Conservation (phyloP, 2,888 invertebrate species). For the Spilarctia lutea region DNA sequence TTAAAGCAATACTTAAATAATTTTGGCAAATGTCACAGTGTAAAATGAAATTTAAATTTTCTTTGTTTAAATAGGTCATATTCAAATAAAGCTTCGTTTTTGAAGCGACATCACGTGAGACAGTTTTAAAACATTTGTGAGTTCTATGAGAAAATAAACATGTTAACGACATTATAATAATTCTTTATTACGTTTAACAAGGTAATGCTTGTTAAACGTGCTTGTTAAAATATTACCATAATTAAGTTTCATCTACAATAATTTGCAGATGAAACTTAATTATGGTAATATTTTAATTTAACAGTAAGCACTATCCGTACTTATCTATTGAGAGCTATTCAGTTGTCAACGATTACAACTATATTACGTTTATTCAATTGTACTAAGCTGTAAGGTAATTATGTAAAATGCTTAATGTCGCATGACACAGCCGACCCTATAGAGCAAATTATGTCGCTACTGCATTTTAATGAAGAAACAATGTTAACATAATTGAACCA, state of each 20-base stretch:
- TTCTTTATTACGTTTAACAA: not conserved
- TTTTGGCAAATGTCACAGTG: not conserved
- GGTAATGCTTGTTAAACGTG: too few relatives aligned
- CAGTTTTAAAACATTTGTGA: not conserved
- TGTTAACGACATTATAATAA: not conserved
- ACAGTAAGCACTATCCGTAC: not conserved
- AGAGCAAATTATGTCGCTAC: conserved; percentile 9
- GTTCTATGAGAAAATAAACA: not conserved
- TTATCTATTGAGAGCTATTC: not conserved
- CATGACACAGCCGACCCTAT: conserved; percentile 51
- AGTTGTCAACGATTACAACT: not conserved
- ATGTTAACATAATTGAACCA: not conserved
- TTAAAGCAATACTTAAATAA: not conserved
- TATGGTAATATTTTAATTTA: not conserved
- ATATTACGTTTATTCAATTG: not conserved
- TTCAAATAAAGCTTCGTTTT: not conserved
- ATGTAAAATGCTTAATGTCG: conserved; percentile 23
- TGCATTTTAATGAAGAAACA: conserved; percentile 29
- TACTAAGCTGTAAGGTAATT: not conserved
- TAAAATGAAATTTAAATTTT: not conserved
- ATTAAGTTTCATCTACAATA: too few relatives aligned
- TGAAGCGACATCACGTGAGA: not conserved
- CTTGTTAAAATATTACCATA: too few relatives aligned
- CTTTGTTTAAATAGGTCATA: not conserved
- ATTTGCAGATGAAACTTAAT: not conserved